Base-by-base conservation (phyloP, 1,140 invertebrate species). In the Fopius arisanus region DNA sequence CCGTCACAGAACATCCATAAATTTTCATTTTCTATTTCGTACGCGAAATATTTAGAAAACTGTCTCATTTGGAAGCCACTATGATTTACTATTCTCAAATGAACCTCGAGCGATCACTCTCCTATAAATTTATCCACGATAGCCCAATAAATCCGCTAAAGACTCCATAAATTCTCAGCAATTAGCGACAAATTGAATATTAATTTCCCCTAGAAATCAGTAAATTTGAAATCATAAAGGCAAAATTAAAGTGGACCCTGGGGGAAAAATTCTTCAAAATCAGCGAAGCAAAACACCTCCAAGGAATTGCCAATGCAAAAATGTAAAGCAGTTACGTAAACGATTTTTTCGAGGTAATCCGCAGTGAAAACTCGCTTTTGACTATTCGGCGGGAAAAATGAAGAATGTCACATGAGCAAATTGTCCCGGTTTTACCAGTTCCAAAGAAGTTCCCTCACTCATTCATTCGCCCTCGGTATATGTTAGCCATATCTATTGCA, bases 21-120 rank as follows among this genome's bases (percentile, higher is more conserved):
- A 59, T 59, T 59, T 59, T 59, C 54, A 67, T 40, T 43, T 41
- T 67, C 41, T 66, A 66, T 19, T 21, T 33, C 16, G 21, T 66
- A 31, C 10, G 16, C 37, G 23, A 41, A 40, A 67, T 67, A 67
- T 67, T 43, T 43, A 48, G 41, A 48, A 67, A 14, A 41, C 43
- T 51, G 28, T 29, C 21, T 28, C 23, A 59, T 26, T 59, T 21
- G 19, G 3, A 48, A 3, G n/a, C 9, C 9, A n/a, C 6, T 26
- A 26, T 3, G 23, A 59, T 59, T 59, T 23, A 59, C 19, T 2
- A 5, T 26, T 59, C 4, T 12, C 19, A 59, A 59, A 59, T 59
- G 23, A 59, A 59, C 21, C 10, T 59, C 2, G 3, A 21, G 43
- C 16, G 43, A 48, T 48, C 16, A 14, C 43, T n/a, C n/a, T 48